Conservation (phyloP, 2,888 invertebrate genomes). For the Pinctada fucata region DNA sequence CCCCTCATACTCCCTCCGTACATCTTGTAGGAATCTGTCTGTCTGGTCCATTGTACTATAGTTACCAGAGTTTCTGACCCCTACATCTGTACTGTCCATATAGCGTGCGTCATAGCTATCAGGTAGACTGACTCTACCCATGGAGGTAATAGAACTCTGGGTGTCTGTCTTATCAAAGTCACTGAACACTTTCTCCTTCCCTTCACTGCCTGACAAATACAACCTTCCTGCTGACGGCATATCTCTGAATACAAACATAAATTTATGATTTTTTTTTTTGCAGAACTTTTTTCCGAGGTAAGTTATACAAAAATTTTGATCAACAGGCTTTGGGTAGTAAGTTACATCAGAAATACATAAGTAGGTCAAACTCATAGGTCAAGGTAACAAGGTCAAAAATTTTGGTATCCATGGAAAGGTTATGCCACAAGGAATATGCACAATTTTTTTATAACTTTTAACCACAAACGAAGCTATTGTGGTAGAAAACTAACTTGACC, state of each 20-base stretch:
- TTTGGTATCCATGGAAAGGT: too few relatives aligned
- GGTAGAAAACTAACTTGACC: too few relatives aligned
- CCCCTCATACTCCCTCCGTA: neutral
- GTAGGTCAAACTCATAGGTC: too few relatives aligned
- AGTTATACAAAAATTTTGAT: too few relatives aligned
- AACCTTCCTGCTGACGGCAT: neutral
- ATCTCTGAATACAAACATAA: neutral
- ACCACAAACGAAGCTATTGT: too few relatives aligned
- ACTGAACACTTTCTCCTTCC: slow-evolving; percentile 38
- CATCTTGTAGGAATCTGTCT: neutral
- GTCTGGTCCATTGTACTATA: slow-evolving; percentile 2
- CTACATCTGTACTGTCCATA: slow-evolving; percentile 3
- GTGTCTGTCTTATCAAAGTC: slow-evolving; percentile 50
- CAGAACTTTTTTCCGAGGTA: too few relatives aligned
- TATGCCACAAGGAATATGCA: too few relatives aligned
- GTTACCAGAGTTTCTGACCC: neutral
- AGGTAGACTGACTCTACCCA: slow-evolving; percentile 41
- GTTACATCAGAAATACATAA: too few relatives aligned
- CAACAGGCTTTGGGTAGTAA: too few relatives aligned
- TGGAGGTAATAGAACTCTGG: slow-evolving; percentile 53
- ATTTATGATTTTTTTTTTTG: too few relatives aligned
- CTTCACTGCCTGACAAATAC: slow-evolving; percentile 30
- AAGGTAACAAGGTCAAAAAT: too few relatives aligned
- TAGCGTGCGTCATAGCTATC: slow-evolving; percentile 26
- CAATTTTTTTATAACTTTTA: too few relatives aligned